Conservation (phyloP, 2,888 invertebrate genomes). For the Sicus ferrugineus region DNA sequence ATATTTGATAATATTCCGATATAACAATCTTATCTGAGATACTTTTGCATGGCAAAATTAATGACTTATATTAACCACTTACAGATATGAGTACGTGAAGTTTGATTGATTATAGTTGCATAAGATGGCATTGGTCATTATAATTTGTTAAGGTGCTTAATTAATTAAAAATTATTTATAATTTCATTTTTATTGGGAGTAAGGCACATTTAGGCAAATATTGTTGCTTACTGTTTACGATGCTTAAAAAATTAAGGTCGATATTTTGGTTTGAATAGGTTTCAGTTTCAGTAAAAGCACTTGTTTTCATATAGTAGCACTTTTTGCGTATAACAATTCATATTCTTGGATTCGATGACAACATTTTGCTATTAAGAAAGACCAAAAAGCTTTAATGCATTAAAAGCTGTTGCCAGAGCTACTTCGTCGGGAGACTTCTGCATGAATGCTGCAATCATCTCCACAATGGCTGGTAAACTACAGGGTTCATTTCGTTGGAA, state of each 20-base stretch:
- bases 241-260: slow-evolving; percentile 8
- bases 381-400: slow-evolving; percentile 89
- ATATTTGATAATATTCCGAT: background rate
- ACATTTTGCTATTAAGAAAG: slow-evolving; percentile 72
- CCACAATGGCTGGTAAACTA: slow-evolving; percentile 89
- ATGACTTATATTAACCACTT: background rate
- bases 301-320: background rate
- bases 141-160: background rate
- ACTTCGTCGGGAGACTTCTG: slow-evolving; percentile 87
- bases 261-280: slow-evolving; percentile 8
- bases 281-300: background rate
- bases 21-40: background rate
- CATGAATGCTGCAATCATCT: slow-evolving; percentile 93
- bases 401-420: slow-evolving; percentile 88
- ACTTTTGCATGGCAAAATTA: background rate
- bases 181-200: slow-evolving; percentile 45
- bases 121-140: background rate
- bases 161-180: slow-evolving; percentile 22
- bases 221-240: slow-evolving; percentile 15
- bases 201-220: slow-evolving; percentile 47
- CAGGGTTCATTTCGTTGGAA: slow-evolving; percentile 97
- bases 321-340: background rate
- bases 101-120: background rate
- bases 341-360: background rate
- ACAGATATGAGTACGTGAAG: background rate